Evolutionary conservation across 2,797 vertebrate genomes (phyloP).

Genomic region (Anguilla megastoma): DNA sequence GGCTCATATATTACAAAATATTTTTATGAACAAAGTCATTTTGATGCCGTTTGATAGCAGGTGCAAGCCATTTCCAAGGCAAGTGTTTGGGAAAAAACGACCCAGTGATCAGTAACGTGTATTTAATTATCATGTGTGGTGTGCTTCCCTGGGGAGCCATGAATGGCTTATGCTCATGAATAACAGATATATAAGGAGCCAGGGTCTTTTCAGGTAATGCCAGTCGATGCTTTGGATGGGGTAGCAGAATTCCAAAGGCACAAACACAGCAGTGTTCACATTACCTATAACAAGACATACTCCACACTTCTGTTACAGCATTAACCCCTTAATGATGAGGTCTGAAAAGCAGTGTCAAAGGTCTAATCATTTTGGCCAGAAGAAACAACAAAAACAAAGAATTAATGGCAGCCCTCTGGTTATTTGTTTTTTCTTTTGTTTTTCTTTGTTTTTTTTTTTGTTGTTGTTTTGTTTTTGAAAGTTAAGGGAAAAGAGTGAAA

Average conservation of each 20-base stretch:
- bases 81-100: neutral
- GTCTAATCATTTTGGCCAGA: too few species aligned
- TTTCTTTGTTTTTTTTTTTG: too few species aligned
- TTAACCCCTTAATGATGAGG: too few species aligned
- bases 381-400: too few species aligned
- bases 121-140: neutral
- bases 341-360: too few species aligned
- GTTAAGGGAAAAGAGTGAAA: neutral
- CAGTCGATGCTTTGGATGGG: neutral
- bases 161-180: neutral
- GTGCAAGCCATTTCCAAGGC: neutral
- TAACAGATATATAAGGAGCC: neutral
- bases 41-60: constrained; percentile 2
- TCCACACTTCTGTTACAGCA: too few species aligned
- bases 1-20: constrained; percentile 3
- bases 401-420: too few species aligned
- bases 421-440: too few species aligned
- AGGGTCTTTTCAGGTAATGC: neutral
- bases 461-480: neutral
- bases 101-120: neutral
- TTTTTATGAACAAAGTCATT: neutral
- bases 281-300: too few species aligned
- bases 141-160: neutral
- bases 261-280: neutral
- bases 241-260: neutral